Percentiles rank a stretch among this genome's conserved stretches.
Evolutionary conservation across 2,888 invertebrate genomes (phyloP).

Genomic region (Dicycla oo): DNA sequence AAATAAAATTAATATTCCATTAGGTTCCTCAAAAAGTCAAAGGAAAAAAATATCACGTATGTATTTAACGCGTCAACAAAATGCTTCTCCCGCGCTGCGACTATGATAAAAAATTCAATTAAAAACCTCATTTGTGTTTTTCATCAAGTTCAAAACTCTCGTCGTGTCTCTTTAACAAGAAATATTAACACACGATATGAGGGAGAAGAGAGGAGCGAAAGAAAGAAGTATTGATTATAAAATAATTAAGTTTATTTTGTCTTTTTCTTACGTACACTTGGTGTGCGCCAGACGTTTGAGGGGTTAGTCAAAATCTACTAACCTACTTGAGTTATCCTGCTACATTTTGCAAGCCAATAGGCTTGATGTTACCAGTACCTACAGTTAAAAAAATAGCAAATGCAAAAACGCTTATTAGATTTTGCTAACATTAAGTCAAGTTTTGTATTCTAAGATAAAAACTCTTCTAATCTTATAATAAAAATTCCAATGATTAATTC

Average conservation of each 20-base stretch:
- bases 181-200: constrained; percentile 70
- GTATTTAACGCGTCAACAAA: constrained; percentile 72
- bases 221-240: neutral
- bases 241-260: neutral
- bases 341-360: neutral
- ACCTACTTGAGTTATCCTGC: neutral
- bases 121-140: constrained; percentile 81
- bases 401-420: neutral
- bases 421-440: too few relatives aligned
- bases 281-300: too few relatives aligned
- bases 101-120: constrained; percentile 78
- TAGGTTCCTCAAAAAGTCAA: constrained; percentile 28
- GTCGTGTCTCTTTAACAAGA: constrained; percentile 72
- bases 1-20: constrained; percentile 47
- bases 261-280: too few relatives aligned
- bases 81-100: constrained; percentile 50
- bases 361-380: neutral
- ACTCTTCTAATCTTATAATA: neutral
- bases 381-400: neutral
- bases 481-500: neutral
- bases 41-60: constrained; percentile 59
- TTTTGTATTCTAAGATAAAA: neutral
- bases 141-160: constrained; percentile 81
- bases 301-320: neutral
- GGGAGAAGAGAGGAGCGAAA: constrained; percentile 35